Percentiles rank a stretch among this genome's conserved stretches.
phyloP scores from a whole-genome alignment of 2,797 vertebrate genomes.

The Uromys caudimaculatus region DNA sequence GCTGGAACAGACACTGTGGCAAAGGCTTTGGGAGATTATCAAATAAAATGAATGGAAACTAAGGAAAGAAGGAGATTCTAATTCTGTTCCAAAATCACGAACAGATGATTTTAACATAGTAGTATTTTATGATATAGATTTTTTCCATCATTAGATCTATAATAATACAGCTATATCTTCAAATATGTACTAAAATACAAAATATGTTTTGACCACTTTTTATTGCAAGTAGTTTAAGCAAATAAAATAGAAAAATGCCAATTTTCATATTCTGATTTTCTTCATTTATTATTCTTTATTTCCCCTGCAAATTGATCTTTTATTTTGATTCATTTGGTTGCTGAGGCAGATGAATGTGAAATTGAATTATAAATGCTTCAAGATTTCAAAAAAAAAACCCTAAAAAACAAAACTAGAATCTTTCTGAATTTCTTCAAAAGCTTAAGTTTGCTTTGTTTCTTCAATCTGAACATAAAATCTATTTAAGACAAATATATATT shows the following conservation, averaged over 20 bases:
- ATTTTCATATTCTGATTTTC: background rate
- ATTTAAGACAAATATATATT: background rate
- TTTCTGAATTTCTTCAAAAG: background rate
- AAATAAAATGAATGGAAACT: constrained; percentile 39
- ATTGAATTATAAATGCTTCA: background rate
- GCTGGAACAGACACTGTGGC: constrained; percentile 40
- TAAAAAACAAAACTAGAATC: background rate
- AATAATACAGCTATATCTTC: background rate
- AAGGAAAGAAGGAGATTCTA: background rate
- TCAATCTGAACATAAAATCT: background rate
- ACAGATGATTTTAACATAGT: background rate
- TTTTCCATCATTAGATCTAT: background rate
- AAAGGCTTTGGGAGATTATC: background rate
- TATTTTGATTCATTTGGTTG: background rate
- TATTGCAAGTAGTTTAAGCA: background rate
- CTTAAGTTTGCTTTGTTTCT: background rate
- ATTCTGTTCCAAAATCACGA: background rate
- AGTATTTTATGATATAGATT: background rate
- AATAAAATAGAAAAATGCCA: background rate
- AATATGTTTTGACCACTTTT: background rate
- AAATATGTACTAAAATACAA: background rate
- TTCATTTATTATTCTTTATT: background rate
- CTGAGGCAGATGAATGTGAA: background rate
- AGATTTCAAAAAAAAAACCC: background rate
- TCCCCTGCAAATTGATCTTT: background rate